Percentiles rank a stretch among this genome's conserved stretches.
Conservation (phyloP, 1,140 invertebrate genomes). For the Pogonognathellus flavescens region DNA sequence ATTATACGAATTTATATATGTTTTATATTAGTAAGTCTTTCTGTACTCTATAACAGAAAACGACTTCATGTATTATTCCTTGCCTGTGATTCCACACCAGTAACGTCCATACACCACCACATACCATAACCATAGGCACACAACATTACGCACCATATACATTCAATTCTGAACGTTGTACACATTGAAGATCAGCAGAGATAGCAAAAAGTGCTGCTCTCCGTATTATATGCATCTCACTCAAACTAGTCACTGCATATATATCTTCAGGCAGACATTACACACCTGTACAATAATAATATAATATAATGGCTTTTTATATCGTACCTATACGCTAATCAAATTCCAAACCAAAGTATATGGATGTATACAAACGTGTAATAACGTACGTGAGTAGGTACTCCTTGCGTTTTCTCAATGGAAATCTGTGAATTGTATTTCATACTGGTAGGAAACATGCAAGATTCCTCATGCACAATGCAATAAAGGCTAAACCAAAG, state of each 20-base stretch:
- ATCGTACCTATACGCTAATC: neutral
- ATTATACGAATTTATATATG: neutral
- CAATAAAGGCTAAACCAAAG: neutral
- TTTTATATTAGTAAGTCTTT: neutral
- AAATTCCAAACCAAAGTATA: neutral
- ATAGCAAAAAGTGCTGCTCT: too few species aligned
- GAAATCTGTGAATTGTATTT: too few species aligned
- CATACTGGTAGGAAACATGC: too few species aligned
- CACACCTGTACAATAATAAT: neutral
- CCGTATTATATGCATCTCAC: too few species aligned
- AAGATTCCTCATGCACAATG: too few species aligned
- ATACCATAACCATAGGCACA: too few species aligned
- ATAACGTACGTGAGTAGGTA: neutral
- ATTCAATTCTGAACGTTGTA: too few species aligned
- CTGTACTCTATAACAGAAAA: neutral
- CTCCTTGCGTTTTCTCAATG: too few species aligned
- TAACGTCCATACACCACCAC: neutral
- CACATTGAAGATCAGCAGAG: too few species aligned
- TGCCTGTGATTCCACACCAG: neutral
- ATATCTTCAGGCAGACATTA: too few species aligned
- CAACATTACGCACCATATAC: too few species aligned
- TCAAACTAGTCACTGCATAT: too few species aligned
- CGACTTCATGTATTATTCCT: neutral
- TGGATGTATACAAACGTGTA: neutral
- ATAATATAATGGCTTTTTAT: neutral